Percentiles rank a stretch among this genome's conserved stretches.
Conservation (phyloP, 2,113 vertebrate species). For the Suricata suricatta region DNA sequence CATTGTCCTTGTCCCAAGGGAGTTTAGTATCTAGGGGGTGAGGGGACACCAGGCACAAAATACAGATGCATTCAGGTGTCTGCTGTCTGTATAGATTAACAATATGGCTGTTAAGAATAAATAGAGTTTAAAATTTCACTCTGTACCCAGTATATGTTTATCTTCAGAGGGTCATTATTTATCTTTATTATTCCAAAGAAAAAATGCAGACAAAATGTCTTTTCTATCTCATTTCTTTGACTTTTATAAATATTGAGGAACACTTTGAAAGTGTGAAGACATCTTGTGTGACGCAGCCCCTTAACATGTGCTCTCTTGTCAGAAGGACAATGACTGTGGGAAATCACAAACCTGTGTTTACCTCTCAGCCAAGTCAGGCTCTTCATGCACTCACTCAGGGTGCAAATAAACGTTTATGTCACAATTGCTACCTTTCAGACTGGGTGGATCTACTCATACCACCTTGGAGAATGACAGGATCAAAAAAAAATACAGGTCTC, state of each 20-base stretch:
- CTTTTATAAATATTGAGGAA: not conserved
- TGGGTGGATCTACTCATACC: not conserved
- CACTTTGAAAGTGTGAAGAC: not conserved
- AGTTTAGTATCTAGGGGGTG: not conserved
- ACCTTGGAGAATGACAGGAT: not conserved
- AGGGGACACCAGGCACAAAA: not conserved
- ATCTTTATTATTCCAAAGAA: constrained; percentile 5
- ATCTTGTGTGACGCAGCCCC: not conserved
- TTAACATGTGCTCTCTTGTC: not conserved
- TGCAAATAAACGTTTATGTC: not conserved
- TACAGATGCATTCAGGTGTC: not conserved
- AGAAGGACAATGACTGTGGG: not conserved
- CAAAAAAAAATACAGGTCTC: not conserved
- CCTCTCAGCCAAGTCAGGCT: not conserved
- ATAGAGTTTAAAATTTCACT: not conserved
- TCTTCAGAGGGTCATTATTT: not conserved
- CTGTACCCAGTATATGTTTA: not conserved
- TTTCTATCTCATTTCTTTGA: not conserved
- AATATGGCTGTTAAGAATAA: not conserved
- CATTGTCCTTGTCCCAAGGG: not conserved
- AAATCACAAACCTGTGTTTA: not conserved
- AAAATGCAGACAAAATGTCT: not conserved
- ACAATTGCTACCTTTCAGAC: not conserved
- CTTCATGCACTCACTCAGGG: not conserved
- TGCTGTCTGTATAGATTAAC: not conserved